A percentile compares a stretch with the other conserved stretches of the same genome.
Evolutionary conservation across 2,797 vertebrate species (phyloP).

Genomic region (Coregonus ussuriensis): DNA sequence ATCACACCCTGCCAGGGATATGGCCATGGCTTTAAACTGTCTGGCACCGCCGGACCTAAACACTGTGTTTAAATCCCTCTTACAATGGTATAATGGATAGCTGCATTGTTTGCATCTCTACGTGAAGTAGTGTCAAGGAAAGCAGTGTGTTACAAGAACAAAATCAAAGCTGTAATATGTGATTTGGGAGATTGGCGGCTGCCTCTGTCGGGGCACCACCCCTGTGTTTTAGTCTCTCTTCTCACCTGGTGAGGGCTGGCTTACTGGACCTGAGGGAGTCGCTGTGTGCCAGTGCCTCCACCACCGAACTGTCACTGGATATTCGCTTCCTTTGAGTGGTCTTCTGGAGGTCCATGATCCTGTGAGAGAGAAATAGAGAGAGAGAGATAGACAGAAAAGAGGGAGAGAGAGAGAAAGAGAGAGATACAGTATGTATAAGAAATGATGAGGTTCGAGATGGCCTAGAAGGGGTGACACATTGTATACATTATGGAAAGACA

Average conservation of each 20-base stretch:
- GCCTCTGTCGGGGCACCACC: no score
- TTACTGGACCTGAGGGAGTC: conserved; percentile 52
- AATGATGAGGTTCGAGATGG: background rate
- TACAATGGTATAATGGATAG: background rate
- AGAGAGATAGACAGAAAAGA: background rate
- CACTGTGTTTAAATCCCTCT: background rate
- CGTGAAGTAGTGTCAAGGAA: background rate
- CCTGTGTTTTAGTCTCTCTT: background rate
- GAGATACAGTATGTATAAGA: no score
- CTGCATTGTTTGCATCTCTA: background rate
- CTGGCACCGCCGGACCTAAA: background rate
- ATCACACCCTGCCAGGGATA: background rate
- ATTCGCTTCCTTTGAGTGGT: conserved; percentile 51
- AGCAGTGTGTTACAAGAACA: background rate
- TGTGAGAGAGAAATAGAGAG: conserved; percentile 2
- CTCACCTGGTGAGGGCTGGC: conserved; percentile 59
- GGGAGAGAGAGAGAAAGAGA: background rate
- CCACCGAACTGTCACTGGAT: conserved; percentile 61
- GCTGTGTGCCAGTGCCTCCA: conserved; percentile 57
- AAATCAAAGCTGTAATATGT: background rate
- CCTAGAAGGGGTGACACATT: background rate
- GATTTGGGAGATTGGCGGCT: no score
- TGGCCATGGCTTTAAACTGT: no score
- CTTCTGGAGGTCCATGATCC: conserved; percentile 27
- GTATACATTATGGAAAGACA: background rate